Evolutionary conservation across 2,113 vertebrate species (phyloP).

Genomic region (Connochaetes taurinus): DNA sequence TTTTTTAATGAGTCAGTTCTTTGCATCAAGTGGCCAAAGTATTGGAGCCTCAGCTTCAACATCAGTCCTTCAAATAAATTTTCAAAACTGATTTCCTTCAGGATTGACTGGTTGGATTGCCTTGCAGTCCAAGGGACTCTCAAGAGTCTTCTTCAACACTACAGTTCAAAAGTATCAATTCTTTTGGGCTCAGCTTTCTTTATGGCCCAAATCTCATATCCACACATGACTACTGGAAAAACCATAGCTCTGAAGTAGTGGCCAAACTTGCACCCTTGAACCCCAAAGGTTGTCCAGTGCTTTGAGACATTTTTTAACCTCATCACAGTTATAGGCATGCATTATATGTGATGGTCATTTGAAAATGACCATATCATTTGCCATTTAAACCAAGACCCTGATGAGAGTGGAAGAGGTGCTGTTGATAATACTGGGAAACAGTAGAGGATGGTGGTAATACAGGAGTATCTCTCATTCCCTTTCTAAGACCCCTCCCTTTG

Average conservation of each 20-base stretch:
- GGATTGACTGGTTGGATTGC: not conserved
- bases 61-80: not conserved
- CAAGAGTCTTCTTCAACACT: not conserved
- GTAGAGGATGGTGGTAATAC: not conserved
- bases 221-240: not conserved
- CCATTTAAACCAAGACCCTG: not conserved
- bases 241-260: not conserved
- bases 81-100: not conserved
- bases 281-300: rapidly evolving
- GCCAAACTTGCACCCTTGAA: not conserved
- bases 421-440: not conserved
- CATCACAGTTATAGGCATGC: not conserved
- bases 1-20: not conserved
- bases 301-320: not conserved
- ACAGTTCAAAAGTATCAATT: not conserved
- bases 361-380: not conserved
- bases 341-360: not conserved
- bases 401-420: not conserved
- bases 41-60: not conserved
- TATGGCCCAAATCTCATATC: not conserved
- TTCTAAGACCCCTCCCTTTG: not conserved
- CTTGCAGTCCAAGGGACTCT: not conserved
- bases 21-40: not conserved
- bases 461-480: not conserved
- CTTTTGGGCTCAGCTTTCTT: not conserved